Evolutionary conservation across 2,113 vertebrate genomes (phyloP).

Genomic region (Petroica traversi): DNA sequence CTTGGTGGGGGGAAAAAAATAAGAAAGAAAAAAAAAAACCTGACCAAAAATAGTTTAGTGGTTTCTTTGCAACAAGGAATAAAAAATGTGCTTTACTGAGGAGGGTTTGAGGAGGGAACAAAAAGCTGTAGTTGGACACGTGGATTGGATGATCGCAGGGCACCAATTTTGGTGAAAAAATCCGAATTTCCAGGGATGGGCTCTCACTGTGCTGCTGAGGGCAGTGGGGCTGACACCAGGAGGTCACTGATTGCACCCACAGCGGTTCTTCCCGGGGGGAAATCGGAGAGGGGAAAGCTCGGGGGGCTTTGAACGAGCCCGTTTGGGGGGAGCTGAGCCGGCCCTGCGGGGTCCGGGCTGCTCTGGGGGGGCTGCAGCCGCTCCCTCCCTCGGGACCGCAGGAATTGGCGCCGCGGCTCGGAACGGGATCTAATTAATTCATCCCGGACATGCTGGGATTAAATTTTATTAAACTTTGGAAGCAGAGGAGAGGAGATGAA

Average conservation of each 20-base stretch:
- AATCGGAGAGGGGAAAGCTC: not conserved
- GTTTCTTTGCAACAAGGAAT: not conserved
- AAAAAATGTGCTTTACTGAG: not conserved
- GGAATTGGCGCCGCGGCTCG: not conserved
- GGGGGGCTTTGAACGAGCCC: not conserved
- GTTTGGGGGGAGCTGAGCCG: rapidly evolving
- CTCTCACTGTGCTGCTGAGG: not conserved
- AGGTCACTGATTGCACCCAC: rapidly evolving
- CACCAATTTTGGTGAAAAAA: not conserved
- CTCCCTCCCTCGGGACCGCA: not conserved
- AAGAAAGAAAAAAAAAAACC: not conserved
- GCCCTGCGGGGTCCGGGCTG: not conserved
- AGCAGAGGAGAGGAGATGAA: not conserved
- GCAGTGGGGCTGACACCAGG: not conserved
- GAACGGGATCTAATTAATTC: not conserved
- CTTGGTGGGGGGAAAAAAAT: rapidly evolving
- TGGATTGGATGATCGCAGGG: not conserved
- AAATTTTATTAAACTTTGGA: not conserved
- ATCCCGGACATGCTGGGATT: not conserved
- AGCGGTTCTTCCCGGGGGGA: not conserved
- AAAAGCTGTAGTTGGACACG: not conserved
- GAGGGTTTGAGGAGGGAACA: not conserved
- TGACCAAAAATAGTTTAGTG: not conserved
- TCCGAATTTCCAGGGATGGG: not conserved
- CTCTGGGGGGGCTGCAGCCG: no score